Evolutionary conservation across 2,797 vertebrate genomes (phyloP), one percentile per base, ranked within the genome.

Genomic region (Gobionotothen gibberifrons): DNA sequence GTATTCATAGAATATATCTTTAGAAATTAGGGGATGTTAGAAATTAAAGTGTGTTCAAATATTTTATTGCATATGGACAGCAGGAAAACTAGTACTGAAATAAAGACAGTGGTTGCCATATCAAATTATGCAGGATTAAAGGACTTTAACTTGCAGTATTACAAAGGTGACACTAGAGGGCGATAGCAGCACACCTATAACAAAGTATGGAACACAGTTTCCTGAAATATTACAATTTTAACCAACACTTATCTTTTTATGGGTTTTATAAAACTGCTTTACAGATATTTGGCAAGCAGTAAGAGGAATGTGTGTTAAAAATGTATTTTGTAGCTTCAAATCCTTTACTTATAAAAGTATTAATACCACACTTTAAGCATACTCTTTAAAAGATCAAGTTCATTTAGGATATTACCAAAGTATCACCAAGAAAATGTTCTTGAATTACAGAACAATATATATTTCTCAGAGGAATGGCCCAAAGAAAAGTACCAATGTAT

Each of bases 121-220:
- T 62, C 16, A 40, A 5, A 64, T 22, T 36, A 15, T 51, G 3
- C 12, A 8, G 12, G 9, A 42, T 15, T 14, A 12, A 40, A 22
- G 26, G 10, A 21, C 36, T 17, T 14, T 3, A 7, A 19, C 12
- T 16, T 76, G 76, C 54, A 84, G 39, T 63, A 40, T 29, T 51
- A n/a, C 5, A 1, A 3, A 53, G 3, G 0, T 9, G 46, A 3
- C 88, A 75, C 77, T 69, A 87, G 90, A 68, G 80, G 85, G 87
- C 64, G 76, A 21, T 72, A 74, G 51, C 14, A 46, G 44, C 40
- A 32, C 69, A 68, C 13, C 2, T 39, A 26, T 19, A 15, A 59
- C 56, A 22, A 10, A 47, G 1, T 11, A 4, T 0, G 26, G 1
- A 9, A 36, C 9, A 4, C 10, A 4, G 17, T 6, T 42, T 47